Conservation (phyloP, 2,113 vertebrate species). For the Etheostoma cragini region DNA sequence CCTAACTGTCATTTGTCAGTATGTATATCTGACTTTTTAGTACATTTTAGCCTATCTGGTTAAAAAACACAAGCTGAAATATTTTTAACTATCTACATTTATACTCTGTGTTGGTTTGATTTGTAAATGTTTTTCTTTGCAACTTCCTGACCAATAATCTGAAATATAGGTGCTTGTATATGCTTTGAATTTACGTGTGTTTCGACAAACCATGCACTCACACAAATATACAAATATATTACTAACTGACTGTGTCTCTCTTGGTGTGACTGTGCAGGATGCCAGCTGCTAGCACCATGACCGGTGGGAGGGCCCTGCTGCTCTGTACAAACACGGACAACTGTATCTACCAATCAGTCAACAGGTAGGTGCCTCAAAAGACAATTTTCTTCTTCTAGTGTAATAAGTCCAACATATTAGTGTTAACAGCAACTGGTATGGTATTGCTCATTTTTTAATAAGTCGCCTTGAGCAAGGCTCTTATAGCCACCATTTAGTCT, state of each 20-base stretch:
- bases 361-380: conserved; percentile 83
- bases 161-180: not conserved
- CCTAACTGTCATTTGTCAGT: conserved; percentile 19
- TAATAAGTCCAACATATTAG: not conserved
- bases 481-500: not conserved
- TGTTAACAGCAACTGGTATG: not conserved
- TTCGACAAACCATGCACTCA: not conserved
- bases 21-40: not conserved
- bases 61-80: conserved; percentile 3
- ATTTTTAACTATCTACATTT: not conserved
- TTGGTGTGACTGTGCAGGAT: conserved; percentile 80
- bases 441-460: not conserved
- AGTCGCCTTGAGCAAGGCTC: not conserved
- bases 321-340: conserved; percentile 88
- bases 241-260: conserved; percentile 11
- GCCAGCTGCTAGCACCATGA: conserved; percentile 93
- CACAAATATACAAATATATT: not conserved
- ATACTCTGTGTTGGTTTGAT: not conserved
- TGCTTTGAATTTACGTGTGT: not conserved
- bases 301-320: conserved; percentile 84
- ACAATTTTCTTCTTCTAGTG: not conserved
- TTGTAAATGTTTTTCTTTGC: conserved; percentile 13
- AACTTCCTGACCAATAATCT: not conserved
- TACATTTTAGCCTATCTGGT: not conserved
- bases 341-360: conserved; percentile 84